Evolutionary conservation across 2,888 invertebrate genomes (phyloP).

Genomic region (Xestoiulus laeticollis): DNA sequence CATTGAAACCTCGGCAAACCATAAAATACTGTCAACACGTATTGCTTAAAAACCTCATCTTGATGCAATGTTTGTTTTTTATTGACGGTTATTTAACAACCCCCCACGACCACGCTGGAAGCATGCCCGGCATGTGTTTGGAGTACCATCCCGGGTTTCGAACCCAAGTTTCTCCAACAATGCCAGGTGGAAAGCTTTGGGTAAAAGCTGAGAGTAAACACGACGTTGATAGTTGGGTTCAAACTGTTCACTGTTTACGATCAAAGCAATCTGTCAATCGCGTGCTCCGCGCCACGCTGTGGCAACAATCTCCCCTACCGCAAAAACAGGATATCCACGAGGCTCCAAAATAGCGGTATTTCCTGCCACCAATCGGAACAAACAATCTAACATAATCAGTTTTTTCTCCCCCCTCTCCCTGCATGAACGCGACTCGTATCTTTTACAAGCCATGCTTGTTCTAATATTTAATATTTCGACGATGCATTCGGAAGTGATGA

Average conservation of each 20-base stretch:
- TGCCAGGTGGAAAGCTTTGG: too few relatives aligned
- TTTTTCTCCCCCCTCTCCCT: neutral
- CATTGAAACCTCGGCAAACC: too few relatives aligned
- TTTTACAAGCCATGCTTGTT: neutral
- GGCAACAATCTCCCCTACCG: neutral
- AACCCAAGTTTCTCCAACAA: too few relatives aligned
- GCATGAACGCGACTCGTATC: neutral
- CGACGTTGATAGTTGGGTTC: neutral
- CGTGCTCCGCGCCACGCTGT: neutral
- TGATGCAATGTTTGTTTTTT: too few relatives aligned
- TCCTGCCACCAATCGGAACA: conserved; percentile 41
- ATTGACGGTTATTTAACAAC: too few relatives aligned
- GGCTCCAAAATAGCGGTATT: conserved; percentile 20
- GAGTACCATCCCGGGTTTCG: too few relatives aligned
- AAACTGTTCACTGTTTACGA: neutral
- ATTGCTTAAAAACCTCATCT: too few relatives aligned
- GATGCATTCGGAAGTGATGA: conserved; percentile 27
- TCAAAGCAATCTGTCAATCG: neutral
- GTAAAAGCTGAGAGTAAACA: neutral
- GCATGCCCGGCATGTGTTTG: too few relatives aligned
- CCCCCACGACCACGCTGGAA: too few relatives aligned
- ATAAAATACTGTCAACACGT: too few relatives aligned
- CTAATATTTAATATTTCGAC: conserved; percentile 36
- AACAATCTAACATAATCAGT: conserved; percentile 17
- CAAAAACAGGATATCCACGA: conserved; percentile 24